Evolutionary conservation across 1,140 invertebrate genomes (phyloP), one percentile per base, ranked within the genome.

Genomic region (Danaus melanippus): DNA sequence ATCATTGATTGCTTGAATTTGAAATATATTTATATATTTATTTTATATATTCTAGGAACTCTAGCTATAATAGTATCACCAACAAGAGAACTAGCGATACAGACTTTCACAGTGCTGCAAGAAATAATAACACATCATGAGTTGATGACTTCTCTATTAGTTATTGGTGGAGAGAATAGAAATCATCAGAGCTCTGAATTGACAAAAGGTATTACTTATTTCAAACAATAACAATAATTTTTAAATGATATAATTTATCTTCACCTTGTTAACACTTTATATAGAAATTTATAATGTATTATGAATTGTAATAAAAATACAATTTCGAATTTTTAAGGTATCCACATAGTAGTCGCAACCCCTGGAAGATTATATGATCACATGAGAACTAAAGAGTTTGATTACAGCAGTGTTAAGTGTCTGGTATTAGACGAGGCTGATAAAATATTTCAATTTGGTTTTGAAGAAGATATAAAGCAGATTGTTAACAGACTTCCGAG

Each of bases 41-140:
- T 32, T 57, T 41, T 32, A 12, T 59, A 21, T n/a, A 42, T n/a
- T 42, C 39, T 55, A 85, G 95, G 94, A 1, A 89, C 96, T 53
- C 92, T 91, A 40, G 92, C 91, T 11, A 87, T 99, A 10, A 91
- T 99, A 51, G 96, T 99, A 53, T 96, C 96, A 9, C 97, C 97
- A 43, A 97, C 95, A 8, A 88, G 97, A 81, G 97, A 98, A 82
- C 82, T 99, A 15, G 96, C 97, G 42, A 94, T 92, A 79, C 97
- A 98, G 80, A 98, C 97, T 64, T 97, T 94, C 88, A 92, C 95
- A 81, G 94, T 94, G 0, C 77, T 98, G 7, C 89, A 92, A 60
- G 94, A 94, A 77, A 86, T 98, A 63, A 94, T 95, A 32, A 76
- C 79, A 48, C 93, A 97, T 84, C 95, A 97, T 86, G 91, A 64